phyloP scores from a whole-genome alignment of 2,113 vertebrate genomes.

The Eclectus roratus region DNA sequence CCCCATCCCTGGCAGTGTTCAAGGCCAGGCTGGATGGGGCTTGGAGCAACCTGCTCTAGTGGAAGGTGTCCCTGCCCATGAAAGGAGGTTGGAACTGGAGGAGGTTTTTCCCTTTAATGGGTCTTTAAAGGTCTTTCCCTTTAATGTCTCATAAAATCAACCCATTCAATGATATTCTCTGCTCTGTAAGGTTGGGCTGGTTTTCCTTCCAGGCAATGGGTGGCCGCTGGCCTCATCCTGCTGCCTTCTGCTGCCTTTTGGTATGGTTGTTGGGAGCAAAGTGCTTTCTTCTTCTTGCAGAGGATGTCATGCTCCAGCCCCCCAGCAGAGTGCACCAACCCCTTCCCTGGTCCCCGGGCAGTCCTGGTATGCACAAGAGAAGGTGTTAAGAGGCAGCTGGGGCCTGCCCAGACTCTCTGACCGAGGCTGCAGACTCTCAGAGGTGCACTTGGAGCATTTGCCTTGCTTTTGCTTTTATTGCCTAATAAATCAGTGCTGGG shows the following conservation, averaged over 20 bases:
- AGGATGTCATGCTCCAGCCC: background rate
- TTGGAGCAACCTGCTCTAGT: background rate
- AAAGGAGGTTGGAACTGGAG: background rate
- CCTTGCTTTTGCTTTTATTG: constrained; percentile 2
- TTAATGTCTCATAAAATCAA: background rate
- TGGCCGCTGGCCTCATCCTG: background rate
- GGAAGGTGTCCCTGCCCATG: background rate
- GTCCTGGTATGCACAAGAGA: background rate
- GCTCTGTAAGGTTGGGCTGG: background rate
- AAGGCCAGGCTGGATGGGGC: background rate
- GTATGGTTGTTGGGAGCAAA: rapidly evolving
- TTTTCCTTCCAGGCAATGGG: background rate
- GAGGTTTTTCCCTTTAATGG: background rate
- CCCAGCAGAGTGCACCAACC: rapidly evolving
- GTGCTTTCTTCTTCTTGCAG: background rate
- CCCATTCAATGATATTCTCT: background rate
- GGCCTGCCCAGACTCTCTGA: background rate
- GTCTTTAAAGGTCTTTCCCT: background rate
- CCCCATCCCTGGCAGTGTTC: background rate
- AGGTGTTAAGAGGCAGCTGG: background rate
- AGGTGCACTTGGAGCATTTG: background rate
- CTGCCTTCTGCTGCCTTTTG: background rate
- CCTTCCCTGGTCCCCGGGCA: background rate
- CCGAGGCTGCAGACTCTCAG: background rate
- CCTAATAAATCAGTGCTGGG: background rate